Evolutionary conservation across 2,888 invertebrate species (phyloP).

Genomic region (Xylophagus ater): DNA sequence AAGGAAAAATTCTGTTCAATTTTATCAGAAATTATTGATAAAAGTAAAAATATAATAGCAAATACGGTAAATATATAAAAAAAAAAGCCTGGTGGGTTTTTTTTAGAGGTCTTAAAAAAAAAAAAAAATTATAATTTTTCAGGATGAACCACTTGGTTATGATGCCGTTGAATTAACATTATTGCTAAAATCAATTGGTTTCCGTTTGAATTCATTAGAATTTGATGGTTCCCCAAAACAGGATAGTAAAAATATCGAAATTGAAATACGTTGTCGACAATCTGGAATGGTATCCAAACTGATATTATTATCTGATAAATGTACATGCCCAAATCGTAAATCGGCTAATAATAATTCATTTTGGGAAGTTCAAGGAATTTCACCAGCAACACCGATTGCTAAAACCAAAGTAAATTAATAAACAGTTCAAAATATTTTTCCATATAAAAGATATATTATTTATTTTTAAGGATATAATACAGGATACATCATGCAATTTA

Average conservation of each 20-base stretch:
- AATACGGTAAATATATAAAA: slow-evolving; percentile 7
- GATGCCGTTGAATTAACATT: slow-evolving; percentile 17
- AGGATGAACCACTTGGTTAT: slow-evolving; percentile 15
- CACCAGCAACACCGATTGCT: slow-evolving; percentile 11
- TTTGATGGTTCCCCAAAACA: slow-evolving; percentile 8
- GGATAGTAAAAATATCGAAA: slow-evolving; percentile 11
- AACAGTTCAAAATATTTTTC: neutral
- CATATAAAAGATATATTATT: neutral
- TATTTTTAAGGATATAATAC: slow-evolving; percentile 12
- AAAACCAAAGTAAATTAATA: slow-evolving; percentile 10
- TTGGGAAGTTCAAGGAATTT: slow-evolving; percentile 18
- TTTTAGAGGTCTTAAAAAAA: neutral
- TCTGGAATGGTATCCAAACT: slow-evolving; percentile 17
- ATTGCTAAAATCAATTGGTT: slow-evolving; percentile 17
- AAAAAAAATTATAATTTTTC: neutral
- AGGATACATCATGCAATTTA: slow-evolving; percentile 18
- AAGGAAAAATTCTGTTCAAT: slow-evolving; percentile 16
- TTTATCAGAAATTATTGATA: slow-evolving; percentile 16
- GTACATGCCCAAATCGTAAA: slow-evolving; percentile 15
- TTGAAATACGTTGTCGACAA: slow-evolving; percentile 16
- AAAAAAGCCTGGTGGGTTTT: neutral
- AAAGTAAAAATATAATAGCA: slow-evolving; percentile 15
- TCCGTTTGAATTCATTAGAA: slow-evolving; percentile 16
- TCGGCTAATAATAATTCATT: slow-evolving; percentile 17
- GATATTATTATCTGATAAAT: slow-evolving; percentile 8